A percentile compares a stretch with the other conserved stretches of the same genome.
Conservation (phyloP, 2,797 vertebrate species). For the Emys orbicularis region DNA sequence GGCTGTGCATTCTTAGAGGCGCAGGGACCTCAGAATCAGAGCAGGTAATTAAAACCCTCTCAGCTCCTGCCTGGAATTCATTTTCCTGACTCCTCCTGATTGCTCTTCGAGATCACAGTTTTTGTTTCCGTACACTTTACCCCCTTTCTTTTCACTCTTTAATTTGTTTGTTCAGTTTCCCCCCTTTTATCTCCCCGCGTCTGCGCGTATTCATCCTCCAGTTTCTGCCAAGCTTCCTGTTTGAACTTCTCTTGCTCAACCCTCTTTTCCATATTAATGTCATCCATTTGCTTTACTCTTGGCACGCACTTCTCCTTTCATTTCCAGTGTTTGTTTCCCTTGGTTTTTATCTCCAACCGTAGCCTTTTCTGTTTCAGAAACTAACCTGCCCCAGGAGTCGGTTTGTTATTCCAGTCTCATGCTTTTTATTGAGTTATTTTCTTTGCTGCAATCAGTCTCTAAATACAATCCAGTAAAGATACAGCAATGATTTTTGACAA, state of each 20-base stretch:
- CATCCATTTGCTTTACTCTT: constrained; percentile 52
- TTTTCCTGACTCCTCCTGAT: not conserved
- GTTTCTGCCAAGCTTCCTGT: constrained; percentile 56
- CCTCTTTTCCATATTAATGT: constrained; percentile 31
- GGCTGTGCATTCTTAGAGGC: not conserved
- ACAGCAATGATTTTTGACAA: constrained; percentile 86
- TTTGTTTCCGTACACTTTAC: not conserved
- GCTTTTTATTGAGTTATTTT: constrained; percentile 83
- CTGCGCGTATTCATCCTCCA: constrained; percentile 16
- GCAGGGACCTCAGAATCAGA: fast-evolving
- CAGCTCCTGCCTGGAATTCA: not conserved
- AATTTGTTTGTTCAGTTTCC: constrained; percentile 30
- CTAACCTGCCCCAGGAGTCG: constrained; percentile 44
- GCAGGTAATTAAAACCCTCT: not conserved
- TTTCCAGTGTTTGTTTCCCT: constrained; percentile 63
- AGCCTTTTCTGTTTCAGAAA: constrained; percentile 44
- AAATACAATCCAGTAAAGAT: constrained; percentile 84
- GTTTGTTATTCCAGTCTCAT: constrained; percentile 81
- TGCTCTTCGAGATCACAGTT: not conserved
- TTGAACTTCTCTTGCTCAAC: constrained; percentile 37
- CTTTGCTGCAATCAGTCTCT: constrained; percentile 81
- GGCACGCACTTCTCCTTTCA: constrained; percentile 48
- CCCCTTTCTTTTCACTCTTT: not conserved
- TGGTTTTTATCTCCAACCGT: constrained; percentile 55
- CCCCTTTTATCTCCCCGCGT: constrained; percentile 2